Conservation (phyloP, 2,113 vertebrate genomes). For the Melozone crissalis region DNA sequence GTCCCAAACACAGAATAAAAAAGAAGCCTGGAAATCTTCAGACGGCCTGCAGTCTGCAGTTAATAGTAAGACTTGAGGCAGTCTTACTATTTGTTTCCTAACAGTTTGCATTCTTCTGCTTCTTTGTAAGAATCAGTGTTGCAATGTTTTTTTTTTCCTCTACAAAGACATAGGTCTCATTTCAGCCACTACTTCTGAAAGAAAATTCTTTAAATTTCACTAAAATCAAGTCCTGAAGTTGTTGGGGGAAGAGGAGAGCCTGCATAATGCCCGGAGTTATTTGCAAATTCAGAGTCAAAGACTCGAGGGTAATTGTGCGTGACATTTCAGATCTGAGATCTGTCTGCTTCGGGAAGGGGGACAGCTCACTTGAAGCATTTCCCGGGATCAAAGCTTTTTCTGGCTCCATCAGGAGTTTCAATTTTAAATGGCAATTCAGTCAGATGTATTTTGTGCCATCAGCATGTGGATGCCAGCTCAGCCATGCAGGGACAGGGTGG, state of each 20-base stretch:
- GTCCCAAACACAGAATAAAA: neutral
- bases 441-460: neutral
- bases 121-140: neutral
- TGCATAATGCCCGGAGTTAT: neutral
- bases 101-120: neutral
- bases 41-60: neutral
- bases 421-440: constrained; percentile 29
- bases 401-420: neutral
- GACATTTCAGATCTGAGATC: constrained; percentile 39
- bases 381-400: neutral
- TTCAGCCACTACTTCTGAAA: neutral
- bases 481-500: neutral
- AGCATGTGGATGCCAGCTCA: neutral
- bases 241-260: neutral
- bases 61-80: neutral
- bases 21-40: neutral
- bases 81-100: neutral
- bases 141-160: neutral
- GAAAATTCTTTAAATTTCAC: neutral
- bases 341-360: neutral
- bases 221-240: neutral
- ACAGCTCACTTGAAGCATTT: constrained; percentile 16
- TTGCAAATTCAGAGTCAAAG: neutral
- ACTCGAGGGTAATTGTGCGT: neutral
- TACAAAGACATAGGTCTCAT: neutral